Evolutionary conservation across 2,797 vertebrate genomes (phyloP), one percentile per base, ranked within the genome.

Genomic region (Lophotriccus pileatus): DNA sequence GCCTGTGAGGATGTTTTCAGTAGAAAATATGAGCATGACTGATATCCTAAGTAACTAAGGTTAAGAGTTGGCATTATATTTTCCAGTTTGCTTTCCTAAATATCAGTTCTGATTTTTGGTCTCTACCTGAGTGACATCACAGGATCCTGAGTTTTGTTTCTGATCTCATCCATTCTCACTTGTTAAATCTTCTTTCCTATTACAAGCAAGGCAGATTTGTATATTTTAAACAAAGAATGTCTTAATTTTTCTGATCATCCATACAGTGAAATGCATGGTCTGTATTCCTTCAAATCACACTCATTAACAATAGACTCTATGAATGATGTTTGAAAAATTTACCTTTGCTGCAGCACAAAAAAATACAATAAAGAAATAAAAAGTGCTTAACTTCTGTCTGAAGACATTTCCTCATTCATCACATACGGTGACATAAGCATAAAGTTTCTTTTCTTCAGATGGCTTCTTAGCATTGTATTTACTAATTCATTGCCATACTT

Each of bases 291-390:
- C 13, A 52, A 82, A 72, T 56, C 0, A 1, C 13, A 34, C 3
- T 67, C 13, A 39, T 28, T 60, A 53, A 20, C 43, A 25, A 30
- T 3, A 73, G 15, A 58, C 19, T 9, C 7, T 5, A 22, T 25
- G 15, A 68, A 83, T 36, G 5, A 36, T 39, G 24, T 24, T 62
- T 70, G 44, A 46, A 84, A 89, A 84, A 55, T 17, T 46, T 37
- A 52, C 0, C 5, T 75, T 74, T 44, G 5, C 37, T 7, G 18
- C 2, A 3, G 17, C 10, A 47, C 12, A 37, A 44, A 84, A 20
- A 34, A 6, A 0, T 0, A 3, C 6, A 4, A 39, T 4, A 44
- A 0, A 67, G 10, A 43, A 0, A 11, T 18, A 52, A 49, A 68
- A 72, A 37, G 7, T 28, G 9, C 2, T 52, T 67, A 55, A 34